Evolutionary conservation across 2,113 vertebrate species (phyloP), one percentile per base, ranked within the genome.

Genomic region (Vulpes ferrilata): DNA sequence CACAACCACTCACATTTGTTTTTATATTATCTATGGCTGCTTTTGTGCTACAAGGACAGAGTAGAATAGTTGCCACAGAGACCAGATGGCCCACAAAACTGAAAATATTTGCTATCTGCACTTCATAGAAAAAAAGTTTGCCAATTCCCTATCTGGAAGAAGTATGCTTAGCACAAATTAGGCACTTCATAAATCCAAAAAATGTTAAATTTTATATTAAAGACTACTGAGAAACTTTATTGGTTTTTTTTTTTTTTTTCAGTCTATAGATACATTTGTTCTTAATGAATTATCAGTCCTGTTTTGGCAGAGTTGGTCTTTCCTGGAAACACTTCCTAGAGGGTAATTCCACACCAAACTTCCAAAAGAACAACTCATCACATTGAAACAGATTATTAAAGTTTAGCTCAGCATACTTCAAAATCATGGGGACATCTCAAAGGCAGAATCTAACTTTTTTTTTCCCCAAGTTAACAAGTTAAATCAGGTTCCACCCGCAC

Each of bases 321-420:
- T 60, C n/a, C 17, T 74, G 38, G 38, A 92, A 62, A 27, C 25
- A 32, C 38, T 78, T 82, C 55, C 53, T 51, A 82, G 2, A 86
- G 4, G 3, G 19, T 32, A 93, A 92, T 69, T 62, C 71, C 78
- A 91, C 22, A 81, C n/a, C 16, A 88, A 69, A 64, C 30, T 96
- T 95, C 25, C 55, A 43, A 9, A 91, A 92, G 35, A 67, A 88
- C 12, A 88, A 85, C 43, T 51, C 38, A 86, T 78, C 57, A 64
- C 57, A 32, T 55, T 93, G 57, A 25, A 85, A 86, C 2, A 25
- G 12, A 82, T 9, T 7, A 89, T 76, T 62, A 89, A 92, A 55
- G 15, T 85, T 92, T 60, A 91, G 35, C 84, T 82, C 35, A 82
- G 19, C 16, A 67, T 78, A 88, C 60, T 92, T 57, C 67, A 90